Base-by-base conservation (phyloP, 2,888 invertebrate species). In the Andricus curvator region DNA sequence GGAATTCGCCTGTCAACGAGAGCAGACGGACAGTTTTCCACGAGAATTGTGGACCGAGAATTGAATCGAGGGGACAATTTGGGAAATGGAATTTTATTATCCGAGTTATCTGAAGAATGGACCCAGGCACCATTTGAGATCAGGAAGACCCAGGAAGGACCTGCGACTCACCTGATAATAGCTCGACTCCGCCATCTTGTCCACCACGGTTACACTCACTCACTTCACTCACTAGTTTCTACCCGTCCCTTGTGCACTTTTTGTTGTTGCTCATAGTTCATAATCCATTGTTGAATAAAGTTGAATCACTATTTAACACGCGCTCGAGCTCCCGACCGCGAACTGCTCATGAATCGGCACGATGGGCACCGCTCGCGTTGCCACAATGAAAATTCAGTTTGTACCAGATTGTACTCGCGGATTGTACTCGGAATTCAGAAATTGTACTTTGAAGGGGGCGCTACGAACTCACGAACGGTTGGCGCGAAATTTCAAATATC, bases 171-270 rank as follows among this genome's bases (percentile, higher is more conserved):
- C 95, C 95, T 95, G 95, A 93, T 95, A 95, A 94, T 95, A 95
- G 92, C 93, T 93, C 87, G 95, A 94, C 93, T 95, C 95, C 93
- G 95, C 95, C 95, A 95, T 95, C 93, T 95, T 95, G 94, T 89
- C 88, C 89, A 84, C 85, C 78, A 85, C 87, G 86, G 83, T 80
- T 87, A 82, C 88, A 86, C 87, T 87, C 88, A 80, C 81, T 83
- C 85, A 88, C 84, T 85, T 81, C 78, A 81, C 86, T 87, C 87
- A 87, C 87, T 88, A 88, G 88, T 90, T 89, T 90, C 90, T 90
- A 90, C 88, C 91, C 88, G 90, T 90, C 88, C 88, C 89, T 91
- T 89, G 89, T 89, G 88, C 87, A 89, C 86, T 48, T 48, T 48
- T 15, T 48, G 48, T 48, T 48, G 48, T 48, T 44, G 44, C 44